Evolutionary conservation across 2,888 invertebrate species (phyloP), one percentile per base, ranked within the genome.

Genomic region (Tenthredo amoena): DNA sequence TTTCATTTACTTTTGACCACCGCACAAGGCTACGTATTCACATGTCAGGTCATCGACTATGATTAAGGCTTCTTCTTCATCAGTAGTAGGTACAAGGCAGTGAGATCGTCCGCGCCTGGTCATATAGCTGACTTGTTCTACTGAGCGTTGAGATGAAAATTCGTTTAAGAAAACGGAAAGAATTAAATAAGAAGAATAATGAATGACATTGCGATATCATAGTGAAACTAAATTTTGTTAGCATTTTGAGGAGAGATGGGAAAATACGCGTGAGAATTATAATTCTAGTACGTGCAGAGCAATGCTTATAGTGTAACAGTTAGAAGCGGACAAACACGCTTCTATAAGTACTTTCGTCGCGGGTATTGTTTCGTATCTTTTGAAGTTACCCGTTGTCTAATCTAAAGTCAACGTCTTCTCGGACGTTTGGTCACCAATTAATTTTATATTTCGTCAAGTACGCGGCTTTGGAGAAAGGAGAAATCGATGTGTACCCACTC

Each of bases 401-500:
- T 81, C 62, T 26, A 37, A 81, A 81, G 81, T 81, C 81, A 81
- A 58, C 81, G 81, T 21, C 37, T 81, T 77, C 74, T 74, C 77
- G 55, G 77, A 9, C 43, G 31, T 77, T 55, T 26, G 62, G 21
- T 40, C 31, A 81, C 40, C 81, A 62, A 77, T 77, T 62, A 62
- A 58, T 58, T 81, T 21, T 40, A 62, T 62, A 62, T 81, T 81
- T 81, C 62, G 81, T 81, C 58, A 62, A 81, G 62, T 81, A 37
- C 62, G 15, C 62, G 37, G 31, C 81, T 50, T 55, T 1, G 81
- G 81, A 81, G 81, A 81, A 81, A 81, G 81, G 81, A 81, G 81
- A 81, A 81, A 81, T 81, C 81, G 40, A 58, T 58, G 81, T 81
- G 40, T 81, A 81, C 62, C 34, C 50, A 58, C 40, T 62, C 81